Conservation (phyloP, 2,113 vertebrate species). For the Colius striatus region DNA sequence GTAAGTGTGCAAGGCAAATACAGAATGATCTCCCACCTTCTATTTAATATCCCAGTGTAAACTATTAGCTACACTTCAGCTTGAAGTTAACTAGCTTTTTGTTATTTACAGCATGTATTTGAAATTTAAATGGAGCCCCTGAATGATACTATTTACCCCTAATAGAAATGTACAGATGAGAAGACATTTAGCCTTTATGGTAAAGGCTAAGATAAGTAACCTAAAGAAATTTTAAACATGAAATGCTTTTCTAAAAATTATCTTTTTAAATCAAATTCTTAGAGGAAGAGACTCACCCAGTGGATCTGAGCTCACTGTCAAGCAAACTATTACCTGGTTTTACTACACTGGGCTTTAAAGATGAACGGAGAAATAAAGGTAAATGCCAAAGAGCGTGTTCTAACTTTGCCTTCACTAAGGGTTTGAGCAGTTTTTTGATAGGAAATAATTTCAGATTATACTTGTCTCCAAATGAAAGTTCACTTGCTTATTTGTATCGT, state of each 20-base stretch:
- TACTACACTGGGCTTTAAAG: constrained; percentile 94
- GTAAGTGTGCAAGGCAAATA: not conserved
- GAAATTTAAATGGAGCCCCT: not conserved
- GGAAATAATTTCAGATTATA: not conserved
- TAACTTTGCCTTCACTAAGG: not conserved
- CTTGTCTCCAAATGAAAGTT: not conserved
- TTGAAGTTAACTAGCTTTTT: not conserved
- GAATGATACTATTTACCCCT: not conserved
- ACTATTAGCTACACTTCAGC: not conserved
- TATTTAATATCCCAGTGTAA: not conserved
- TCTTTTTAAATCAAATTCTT: constrained; percentile 31
- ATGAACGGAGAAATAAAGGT: constrained; percentile 95
- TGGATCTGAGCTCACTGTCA: constrained; percentile 93
- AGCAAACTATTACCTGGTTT: constrained; percentile 94
- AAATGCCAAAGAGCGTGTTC: not conserved
- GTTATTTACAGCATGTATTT: not conserved
- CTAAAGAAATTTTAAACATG: not conserved
- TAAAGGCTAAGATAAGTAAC: not conserved
- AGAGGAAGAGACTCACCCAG: constrained; percentile 93
- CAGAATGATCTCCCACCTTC: not conserved
- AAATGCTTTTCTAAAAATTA: not conserved
- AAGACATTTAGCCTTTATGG: not conserved
- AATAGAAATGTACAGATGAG: not conserved
- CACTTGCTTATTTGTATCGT: not conserved
- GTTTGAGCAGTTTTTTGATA: not conserved